Base-by-base conservation (phyloP, 2,113 vertebrate genomes). In the Polypterus bichir region DNA sequence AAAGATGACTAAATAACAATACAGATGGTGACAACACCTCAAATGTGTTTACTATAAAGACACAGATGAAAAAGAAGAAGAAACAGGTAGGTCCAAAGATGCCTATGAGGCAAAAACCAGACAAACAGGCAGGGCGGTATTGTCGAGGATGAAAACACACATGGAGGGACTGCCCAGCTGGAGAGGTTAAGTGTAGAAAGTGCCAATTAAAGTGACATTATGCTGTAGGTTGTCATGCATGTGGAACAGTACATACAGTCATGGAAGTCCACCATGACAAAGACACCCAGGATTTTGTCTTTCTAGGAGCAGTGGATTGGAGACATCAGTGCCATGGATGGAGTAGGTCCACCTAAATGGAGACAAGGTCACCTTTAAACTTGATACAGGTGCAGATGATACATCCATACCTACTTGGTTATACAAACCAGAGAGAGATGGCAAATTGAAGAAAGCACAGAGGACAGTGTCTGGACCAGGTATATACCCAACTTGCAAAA, bases 121-220 rank as follows among this genome's bases (percentile, higher is more conserved):
- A 62, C 52, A 27, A 61, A 63, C 46, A 46, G 46, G 10, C 1
- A 5, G n/a, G 53, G 3, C 5, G 47, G 57, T 64, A 61, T 61
- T 53, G 66, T 44, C 2, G n/a, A 11, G 48, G 56, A 56, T 10
- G 44, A 3, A 59, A 62, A 53, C 59, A 72, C 47, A n/a, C 44
- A 48, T 67, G 59, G 57, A 67, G 63, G 27, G 54, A 67, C 27
- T 72, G 65, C n/a, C 59, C 63, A 57, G 57, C 63, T 1, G 69
- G 47, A 55, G 60, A 69, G 0, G 63, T 46, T 1, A 61, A 69
- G 9, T 69, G 66, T 8, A 2, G 46, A 11, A 70, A 63, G 49
- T 59, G 49, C 46, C 56, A 49, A 27, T 27, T 4, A 68, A 66
- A 54, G 60, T 45, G 47, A 47, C 59, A 58, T 47, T 69, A 45